phyloP scores from a whole-genome alignment of 2,888 invertebrate species.

The Panopea generosa region DNA sequence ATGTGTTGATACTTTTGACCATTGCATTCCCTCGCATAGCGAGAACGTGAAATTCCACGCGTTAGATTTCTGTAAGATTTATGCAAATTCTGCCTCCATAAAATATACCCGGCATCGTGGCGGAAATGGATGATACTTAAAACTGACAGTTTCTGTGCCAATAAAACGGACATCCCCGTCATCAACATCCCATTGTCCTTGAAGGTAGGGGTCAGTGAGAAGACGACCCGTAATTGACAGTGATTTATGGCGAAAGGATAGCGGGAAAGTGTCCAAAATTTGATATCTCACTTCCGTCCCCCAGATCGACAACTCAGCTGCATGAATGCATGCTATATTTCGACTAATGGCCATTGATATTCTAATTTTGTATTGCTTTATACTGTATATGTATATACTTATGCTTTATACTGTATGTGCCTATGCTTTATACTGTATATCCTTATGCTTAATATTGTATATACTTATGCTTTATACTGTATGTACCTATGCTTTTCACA shows the following conservation, averaged over 20 bases:
- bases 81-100: conserved; percentile 40
- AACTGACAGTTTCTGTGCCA: conserved; percentile 28
- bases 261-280: conserved; percentile 36
- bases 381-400: too few relatives aligned
- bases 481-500: too few relatives aligned
- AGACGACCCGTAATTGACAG: conserved; percentile 45
- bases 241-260: conserved; percentile 51
- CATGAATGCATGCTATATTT: too few relatives aligned
- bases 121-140: conserved; percentile 40
- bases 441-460: too few relatives aligned
- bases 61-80: conserved; percentile 3
- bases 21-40: too few relatives aligned
- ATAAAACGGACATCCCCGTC: conserved; percentile 23
- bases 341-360: too few relatives aligned
- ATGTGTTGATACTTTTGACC: too few relatives aligned
- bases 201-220: conserved; percentile 38
- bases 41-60: too few relatives aligned
- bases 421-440: too few relatives aligned
- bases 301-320: conserved; percentile 22
- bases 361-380: too few relatives aligned
- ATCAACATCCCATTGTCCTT: conserved; percentile 30
- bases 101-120: conserved; percentile 23
- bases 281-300: conserved; percentile 41
- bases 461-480: too few relatives aligned
- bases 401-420: too few relatives aligned